phyloP scores from a whole-genome alignment of 2,888 invertebrate genomes.

The Phalera bucephala region DNA sequence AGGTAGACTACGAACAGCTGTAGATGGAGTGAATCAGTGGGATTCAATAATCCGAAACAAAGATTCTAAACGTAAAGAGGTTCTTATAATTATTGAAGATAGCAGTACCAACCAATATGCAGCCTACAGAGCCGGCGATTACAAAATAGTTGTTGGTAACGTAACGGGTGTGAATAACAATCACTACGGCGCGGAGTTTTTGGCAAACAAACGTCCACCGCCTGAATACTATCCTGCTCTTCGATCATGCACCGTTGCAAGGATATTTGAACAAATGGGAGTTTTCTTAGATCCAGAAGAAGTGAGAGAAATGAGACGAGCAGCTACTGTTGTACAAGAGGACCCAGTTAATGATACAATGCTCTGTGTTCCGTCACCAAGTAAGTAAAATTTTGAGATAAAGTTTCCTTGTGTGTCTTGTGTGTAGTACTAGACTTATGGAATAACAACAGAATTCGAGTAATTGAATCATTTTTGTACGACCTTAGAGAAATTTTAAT shows the following conservation, averaged over 20 bases:
- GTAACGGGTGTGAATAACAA: slow-evolving; percentile 62
- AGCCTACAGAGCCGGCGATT: slow-evolving; percentile 83
- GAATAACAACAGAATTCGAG: no score
- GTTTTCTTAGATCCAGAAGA: slow-evolving; percentile 48
- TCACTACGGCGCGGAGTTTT: slow-evolving; percentile 60
- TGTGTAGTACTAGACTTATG: no score
- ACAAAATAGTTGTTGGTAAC: slow-evolving; percentile 85
- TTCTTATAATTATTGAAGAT: slow-evolving; percentile 83
- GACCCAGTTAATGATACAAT: slow-evolving; percentile 54
- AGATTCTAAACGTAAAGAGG: slow-evolving; percentile 76
- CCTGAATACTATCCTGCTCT: slow-evolving; percentile 59
- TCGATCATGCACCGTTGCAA: slow-evolving; percentile 52
- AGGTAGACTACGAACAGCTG: slow-evolving; percentile 48
- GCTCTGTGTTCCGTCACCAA: slow-evolving; percentile 59
- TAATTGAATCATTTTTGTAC: no score
- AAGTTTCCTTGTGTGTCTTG: no score
- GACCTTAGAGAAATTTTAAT: no score
- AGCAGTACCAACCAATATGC: slow-evolving; percentile 76
- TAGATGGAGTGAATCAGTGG: slow-evolving; percentile 89
- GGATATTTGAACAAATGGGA: slow-evolving; percentile 55
- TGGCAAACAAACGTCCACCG: slow-evolving; percentile 50
- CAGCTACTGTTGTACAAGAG: slow-evolving; percentile 53
- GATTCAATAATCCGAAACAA: slow-evolving; percentile 78
- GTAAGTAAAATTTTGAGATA: slow-evolving; percentile 55
- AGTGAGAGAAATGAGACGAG: slow-evolving; percentile 49